A percentile compares a stretch with the other conserved stretches of the same genome.
phyloP scores from a whole-genome alignment of 1,140 invertebrate genomes.

The Thalassaphorura encarpata region DNA sequence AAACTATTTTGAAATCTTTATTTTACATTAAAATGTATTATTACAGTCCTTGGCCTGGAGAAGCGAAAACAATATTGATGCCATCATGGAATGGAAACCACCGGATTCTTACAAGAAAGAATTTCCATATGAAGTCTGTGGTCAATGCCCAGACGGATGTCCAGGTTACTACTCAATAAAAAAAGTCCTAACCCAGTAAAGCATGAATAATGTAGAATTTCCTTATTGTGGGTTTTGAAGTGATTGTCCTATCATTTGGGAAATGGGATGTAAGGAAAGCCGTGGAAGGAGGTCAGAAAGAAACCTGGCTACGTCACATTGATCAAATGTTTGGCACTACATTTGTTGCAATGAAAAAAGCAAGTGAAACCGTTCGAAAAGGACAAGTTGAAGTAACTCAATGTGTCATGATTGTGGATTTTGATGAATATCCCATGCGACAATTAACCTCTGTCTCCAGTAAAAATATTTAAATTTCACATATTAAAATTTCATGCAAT shows the following conservation, averaged over 20 bases:
- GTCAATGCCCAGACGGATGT: background rate
- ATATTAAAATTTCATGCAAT: too few relatives aligned
- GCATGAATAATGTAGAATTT: too few relatives aligned
- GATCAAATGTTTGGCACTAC: conserved; percentile 6
- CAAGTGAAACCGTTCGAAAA: too few relatives aligned
- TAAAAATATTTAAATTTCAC: too few relatives aligned
- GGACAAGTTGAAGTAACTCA: conserved; percentile 14
- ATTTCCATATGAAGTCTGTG: conserved; percentile 7
- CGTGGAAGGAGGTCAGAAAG: conserved; percentile 3
- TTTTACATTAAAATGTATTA: too few relatives aligned
- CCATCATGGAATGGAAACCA: conserved; percentile 3
- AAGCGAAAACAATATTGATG: background rate
- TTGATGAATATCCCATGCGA: conserved; percentile 10
- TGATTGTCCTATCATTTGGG: conserved; percentile 17
- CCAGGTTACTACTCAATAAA: conserved; percentile 5
- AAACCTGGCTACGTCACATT: conserved; percentile 9
- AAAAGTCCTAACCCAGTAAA: too few relatives aligned
- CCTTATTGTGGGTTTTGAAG: too few relatives aligned
- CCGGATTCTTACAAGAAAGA: background rate
- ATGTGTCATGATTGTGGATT: conserved; percentile 14
- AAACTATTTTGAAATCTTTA: too few relatives aligned
- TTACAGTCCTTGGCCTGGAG: background rate
- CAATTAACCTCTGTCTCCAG: conserved; percentile 1
- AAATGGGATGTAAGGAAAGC: conserved; percentile 10
- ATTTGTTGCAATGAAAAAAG: conserved; percentile 1